Percentiles rank a stretch among this genome's conserved stretches.
These are phyloP conservation scores for Cettia cetti DNA, from an alignment of 2,113 vertebrate species.

Conservation along the genomic window DNA sequence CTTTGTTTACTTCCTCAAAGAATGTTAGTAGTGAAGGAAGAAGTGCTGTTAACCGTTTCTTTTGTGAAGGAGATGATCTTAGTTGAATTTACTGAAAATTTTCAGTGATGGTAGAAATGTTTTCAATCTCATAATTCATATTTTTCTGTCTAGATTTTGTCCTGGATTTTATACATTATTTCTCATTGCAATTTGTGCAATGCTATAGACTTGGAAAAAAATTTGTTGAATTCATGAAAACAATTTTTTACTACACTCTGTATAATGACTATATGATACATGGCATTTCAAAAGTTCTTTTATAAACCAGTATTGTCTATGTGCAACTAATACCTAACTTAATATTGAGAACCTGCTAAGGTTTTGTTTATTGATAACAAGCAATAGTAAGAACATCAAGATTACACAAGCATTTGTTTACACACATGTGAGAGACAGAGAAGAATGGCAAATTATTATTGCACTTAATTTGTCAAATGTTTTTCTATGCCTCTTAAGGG, in stretches of 20 bases:
- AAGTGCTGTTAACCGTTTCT: slow-evolving; percentile 7
- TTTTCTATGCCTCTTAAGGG: slow-evolving; percentile 49
- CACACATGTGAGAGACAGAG: not conserved
- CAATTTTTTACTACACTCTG: not conserved
- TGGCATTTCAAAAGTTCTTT: not conserved
- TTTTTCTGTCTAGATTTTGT: not conserved
- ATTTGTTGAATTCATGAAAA: not conserved
- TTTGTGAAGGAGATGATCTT: not conserved
- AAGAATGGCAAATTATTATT: not conserved
- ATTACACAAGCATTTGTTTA: not conserved
- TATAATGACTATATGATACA: not conserved
- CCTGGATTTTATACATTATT: not conserved
- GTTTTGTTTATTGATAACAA: not conserved
- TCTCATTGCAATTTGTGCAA: not conserved
- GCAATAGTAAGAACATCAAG: not conserved
- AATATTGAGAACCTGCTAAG: not conserved
- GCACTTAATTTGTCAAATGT: slow-evolving; percentile 8
- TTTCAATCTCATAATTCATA: not conserved
- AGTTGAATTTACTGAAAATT: not conserved
- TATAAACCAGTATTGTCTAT: not conserved
- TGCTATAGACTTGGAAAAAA: not conserved
- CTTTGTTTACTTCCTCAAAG: not conserved
- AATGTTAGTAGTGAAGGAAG: not conserved
- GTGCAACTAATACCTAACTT: not conserved
- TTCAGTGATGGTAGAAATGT: not conserved